Base-by-base conservation (phyloP, 2,113 vertebrate species). In the Hucho hucho region DNA sequence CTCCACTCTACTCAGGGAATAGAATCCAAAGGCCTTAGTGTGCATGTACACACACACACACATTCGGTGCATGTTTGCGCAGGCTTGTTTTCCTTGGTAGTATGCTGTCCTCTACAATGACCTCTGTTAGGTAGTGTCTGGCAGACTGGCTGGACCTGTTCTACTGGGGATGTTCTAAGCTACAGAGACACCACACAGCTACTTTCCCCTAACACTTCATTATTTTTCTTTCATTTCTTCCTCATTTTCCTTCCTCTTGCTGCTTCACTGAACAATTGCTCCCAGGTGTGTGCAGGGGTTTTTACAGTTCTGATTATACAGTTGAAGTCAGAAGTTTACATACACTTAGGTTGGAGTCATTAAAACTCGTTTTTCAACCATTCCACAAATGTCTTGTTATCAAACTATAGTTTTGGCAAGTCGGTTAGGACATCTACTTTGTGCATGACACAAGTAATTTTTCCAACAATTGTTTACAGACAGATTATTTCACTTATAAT, bases 71-170 rank as follows among this genome's bases (percentile, higher is more conserved):
- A 76, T 88, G 72, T 88, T 85, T 90, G 79, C 80, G 69, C 80
- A 85, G 68, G 75, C 68, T 46, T 84, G 81, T 87, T 84, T 86
- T 73, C 68, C 81, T 80, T 82, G 64, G 76, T 82, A 74, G 76
- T 79, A 78, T 78, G 58, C n/a, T 72, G 85, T 86, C 88, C 91
- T 90, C 81, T 75, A 77, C 25, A 4, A 69, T 88, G 89, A 92
- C 89, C 89, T 89, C 83, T 88, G 81, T 70, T 76, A 20, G 20
- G 74, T 66, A 79, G 83, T 14, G 25, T 22, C 24, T 67, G 43
- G 64, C 81, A 80, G 76, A 90, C 91, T 87, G 75, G 89, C 70
- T 79, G 20, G 86, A 91, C 91, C 86, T 80, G 91, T 92, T 92
- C 74, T 83, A 37, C 77, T 75, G 76, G 72, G 1, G 7, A 75